Conservation (phyloP, 2,888 invertebrate species). For the Brassicogethes aeneus region DNA sequence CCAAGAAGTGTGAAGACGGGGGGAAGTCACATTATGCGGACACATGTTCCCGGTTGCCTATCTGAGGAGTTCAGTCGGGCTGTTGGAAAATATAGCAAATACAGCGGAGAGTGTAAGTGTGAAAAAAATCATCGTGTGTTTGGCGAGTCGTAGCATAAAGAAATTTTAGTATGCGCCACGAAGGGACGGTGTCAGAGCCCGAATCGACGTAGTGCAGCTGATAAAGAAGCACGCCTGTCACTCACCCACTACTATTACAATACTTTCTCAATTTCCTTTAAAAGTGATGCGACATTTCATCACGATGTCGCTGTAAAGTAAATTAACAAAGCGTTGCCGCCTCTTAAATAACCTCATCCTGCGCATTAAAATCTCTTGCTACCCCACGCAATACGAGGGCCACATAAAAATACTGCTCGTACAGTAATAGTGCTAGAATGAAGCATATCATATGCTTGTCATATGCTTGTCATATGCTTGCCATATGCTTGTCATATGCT, state of each 20-base stretch:
- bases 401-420: too few relatives aligned
- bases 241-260: slow-evolving; percentile 39
- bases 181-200: slow-evolving; percentile 33
- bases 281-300: slow-evolving; percentile 40
- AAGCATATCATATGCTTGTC: too few relatives aligned
- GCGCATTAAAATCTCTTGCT: slow-evolving; percentile 18
- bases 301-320: slow-evolving; percentile 39
- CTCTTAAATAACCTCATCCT: slow-evolving; percentile 38
- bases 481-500: too few relatives aligned
- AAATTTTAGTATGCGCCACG: slow-evolving; percentile 32
- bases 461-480: too few relatives aligned
- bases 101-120: neutral
- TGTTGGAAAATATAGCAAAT: neutral
- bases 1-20: too few relatives aligned
- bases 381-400: too few relatives aligned
- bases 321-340: slow-evolving; percentile 40
- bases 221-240: slow-evolving; percentile 41
- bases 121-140: neutral
- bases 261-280: slow-evolving; percentile 42
- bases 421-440: too few relatives aligned
- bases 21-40: slow-evolving; percentile 30
- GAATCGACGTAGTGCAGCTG: slow-evolving; percentile 39
- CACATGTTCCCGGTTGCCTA: slow-evolving; percentile 27
- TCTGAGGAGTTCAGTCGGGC: slow-evolving; percentile 25
- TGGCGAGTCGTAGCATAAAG: slow-evolving; percentile 28